A percentile compares a stretch with the other conserved stretches of the same genome.
Conservation (phyloP, 2,113 vertebrate species). For the Perca fluviatilis region DNA sequence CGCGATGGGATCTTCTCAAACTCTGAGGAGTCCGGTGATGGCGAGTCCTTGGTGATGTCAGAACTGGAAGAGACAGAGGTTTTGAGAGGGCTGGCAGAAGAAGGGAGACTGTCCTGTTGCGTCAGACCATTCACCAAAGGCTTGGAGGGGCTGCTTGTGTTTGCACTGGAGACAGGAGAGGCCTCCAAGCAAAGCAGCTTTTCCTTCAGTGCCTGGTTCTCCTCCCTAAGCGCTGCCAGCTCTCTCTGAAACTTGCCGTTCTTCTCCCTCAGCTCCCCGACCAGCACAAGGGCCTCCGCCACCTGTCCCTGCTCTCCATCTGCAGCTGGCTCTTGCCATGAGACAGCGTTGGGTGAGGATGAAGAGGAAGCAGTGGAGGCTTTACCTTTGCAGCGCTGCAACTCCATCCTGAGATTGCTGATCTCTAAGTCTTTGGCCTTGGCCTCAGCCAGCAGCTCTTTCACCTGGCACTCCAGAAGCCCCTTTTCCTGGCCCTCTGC, state of each 20-base stretch:
- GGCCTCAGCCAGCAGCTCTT: conserved; percentile 93
- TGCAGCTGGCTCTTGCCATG: conserved; percentile 70
- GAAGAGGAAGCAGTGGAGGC: conserved; percentile 71
- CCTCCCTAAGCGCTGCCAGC: conserved; percentile 88
- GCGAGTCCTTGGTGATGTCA: conserved; percentile 91
- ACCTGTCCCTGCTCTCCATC: conserved; percentile 65
- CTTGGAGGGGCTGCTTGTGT: conserved; percentile 78
- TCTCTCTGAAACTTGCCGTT: conserved; percentile 91
- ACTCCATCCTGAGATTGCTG: conserved; percentile 90
- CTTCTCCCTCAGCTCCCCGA: conserved; percentile 90
- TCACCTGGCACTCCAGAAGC: conserved; percentile 92
- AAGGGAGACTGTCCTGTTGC: conserved; percentile 57
- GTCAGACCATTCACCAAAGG: conserved; percentile 69
- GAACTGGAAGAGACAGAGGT: conserved; percentile 89
- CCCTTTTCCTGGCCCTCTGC: conserved; percentile 87
- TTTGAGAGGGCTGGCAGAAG: conserved; percentile 74
- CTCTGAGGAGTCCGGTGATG: conserved; percentile 91
- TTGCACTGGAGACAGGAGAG: conserved; percentile 84
- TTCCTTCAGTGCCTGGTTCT: conserved; percentile 92
- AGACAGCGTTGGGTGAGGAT: conserved; percentile 65
- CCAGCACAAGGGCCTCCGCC: conserved; percentile 83
- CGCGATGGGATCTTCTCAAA: conserved; percentile 93
- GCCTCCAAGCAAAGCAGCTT: conserved; percentile 89
- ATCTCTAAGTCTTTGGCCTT: conserved; percentile 97
- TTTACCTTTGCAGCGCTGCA: conserved; percentile 89